Evolutionary conservation across 2,888 invertebrate species (phyloP).

Genomic region (Pasiphila rectangulata): DNA sequence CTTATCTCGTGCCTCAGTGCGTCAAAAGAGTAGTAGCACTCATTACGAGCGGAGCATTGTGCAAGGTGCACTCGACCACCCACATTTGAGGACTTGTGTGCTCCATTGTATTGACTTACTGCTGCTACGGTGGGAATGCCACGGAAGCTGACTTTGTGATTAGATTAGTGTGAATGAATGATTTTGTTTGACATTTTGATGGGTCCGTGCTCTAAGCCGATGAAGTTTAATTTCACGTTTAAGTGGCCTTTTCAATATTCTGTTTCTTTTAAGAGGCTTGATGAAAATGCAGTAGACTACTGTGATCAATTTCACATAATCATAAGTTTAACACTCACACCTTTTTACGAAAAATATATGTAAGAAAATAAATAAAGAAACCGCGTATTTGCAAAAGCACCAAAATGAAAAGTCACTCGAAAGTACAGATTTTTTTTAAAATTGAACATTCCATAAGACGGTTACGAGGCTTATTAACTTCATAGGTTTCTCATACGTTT

Average conservation of each 20-base stretch:
- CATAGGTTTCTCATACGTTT: too few species aligned
- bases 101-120: constrained; percentile 48
- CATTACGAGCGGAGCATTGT: constrained; percentile 53
- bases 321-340: too few species aligned
- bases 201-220: constrained; percentile 33
- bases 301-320: too few species aligned
- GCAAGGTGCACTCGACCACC: constrained; percentile 63
- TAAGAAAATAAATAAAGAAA: too few species aligned
- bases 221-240: constrained; percentile 25
- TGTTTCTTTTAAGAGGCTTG: not conserved
- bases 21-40: constrained; percentile 38
- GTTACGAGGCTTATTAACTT: too few species aligned
- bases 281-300: not conserved
- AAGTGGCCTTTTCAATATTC: constrained; percentile 22
- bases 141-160: constrained; percentile 55
- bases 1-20: constrained; percentile 43
- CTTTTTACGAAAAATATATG: too few species aligned
- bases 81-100: constrained; percentile 44
- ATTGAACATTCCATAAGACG: too few species aligned
- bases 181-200: constrained; percentile 54
- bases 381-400: too few species aligned
- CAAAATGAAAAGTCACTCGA: too few species aligned
- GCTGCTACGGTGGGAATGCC: constrained; percentile 48
- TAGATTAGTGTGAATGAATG: constrained; percentile 60
- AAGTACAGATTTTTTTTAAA: too few species aligned